Evolutionary conservation across 2,888 invertebrate species (phyloP), one percentile per base, ranked within the genome.

Genomic region (Opisthograptis luteolata): DNA sequence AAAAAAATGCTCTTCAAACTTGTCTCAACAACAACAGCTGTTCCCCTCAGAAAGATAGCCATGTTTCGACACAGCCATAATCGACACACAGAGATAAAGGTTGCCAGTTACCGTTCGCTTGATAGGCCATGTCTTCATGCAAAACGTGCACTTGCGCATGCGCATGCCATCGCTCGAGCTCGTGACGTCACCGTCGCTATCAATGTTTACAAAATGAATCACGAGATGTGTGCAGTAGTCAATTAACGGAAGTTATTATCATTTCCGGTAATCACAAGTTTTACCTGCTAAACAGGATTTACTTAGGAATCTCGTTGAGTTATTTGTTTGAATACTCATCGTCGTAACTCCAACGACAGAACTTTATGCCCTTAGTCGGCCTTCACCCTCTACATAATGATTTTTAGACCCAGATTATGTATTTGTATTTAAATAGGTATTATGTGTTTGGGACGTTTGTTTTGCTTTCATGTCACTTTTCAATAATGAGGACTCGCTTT

Each of bases 21-120:
- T 56, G 54, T 58, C 49, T 43, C 28, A 39, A 42, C 43, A 39
- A 42, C 43, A 56, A 46, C 56, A 58, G 58, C 58, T 61, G 60
- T 41, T 42, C 39, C 32, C 48, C 28, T 42, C 27, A 35, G n/a
- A 46, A 58, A 60, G 60, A 61, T 61, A 61, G 52, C 54, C 49
- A 12, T 46, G 53, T 54, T 52, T 49, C 49, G 49, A 47, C 48
- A 54, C 15, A n/a, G 10, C 28, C 57, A 61, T 58, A 50, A 53
- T 36, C 43, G n/a, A n/a, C n/a, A n/a, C n/a, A n/a, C n/a, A n/a
- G n/a, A 12, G 31, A 20, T 13, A 7, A 32, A 12, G 47, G 20
- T 22, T 13, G 46, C 47, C 36, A 36, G 14, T 31, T 22, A 19
- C n/a, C n/a, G n/a, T n/a, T n/a, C n/a, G n/a, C 34, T 50, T 51